Evolutionary conservation across 1,140 invertebrate species (phyloP).

Genomic region (Paraescarpia echinospica): DNA sequence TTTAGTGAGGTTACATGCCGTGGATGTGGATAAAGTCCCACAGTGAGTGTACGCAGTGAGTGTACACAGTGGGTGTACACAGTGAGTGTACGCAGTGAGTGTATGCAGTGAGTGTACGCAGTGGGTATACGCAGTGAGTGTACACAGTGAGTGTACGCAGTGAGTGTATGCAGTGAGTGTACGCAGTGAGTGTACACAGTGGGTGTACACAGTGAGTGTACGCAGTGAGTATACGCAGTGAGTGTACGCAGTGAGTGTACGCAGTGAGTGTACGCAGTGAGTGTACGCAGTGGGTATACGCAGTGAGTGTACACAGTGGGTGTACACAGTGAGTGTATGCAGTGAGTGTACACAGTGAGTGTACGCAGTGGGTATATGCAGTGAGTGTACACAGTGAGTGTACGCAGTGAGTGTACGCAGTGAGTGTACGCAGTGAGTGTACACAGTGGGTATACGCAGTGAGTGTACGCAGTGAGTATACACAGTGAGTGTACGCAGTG

Average conservation of each 20-base stretch:
- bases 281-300: too few species aligned
- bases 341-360: too few species aligned
- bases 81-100: too few species aligned
- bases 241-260: background rate
- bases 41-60: background rate
- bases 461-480: too few species aligned
- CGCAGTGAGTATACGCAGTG: background rate
- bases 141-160: background rate
- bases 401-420: background rate
- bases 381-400: too few species aligned
- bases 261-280: too few species aligned
- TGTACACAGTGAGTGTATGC: too few species aligned
- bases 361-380: too few species aligned
- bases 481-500: background rate
- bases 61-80: background rate
- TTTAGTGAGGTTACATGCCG: background rate
- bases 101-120: too few species aligned
- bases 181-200: background rate
- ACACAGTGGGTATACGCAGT: too few species aligned
- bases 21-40: background rate
- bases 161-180: background rate
- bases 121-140: too few species aligned
- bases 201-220: background rate
- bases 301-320: too few species aligned
- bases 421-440: background rate